Evolutionary conservation across 2,888 invertebrate genomes (phyloP), one percentile per base, ranked within the genome.

Genomic region (Imbricaverruca yamaguchii): DNA sequence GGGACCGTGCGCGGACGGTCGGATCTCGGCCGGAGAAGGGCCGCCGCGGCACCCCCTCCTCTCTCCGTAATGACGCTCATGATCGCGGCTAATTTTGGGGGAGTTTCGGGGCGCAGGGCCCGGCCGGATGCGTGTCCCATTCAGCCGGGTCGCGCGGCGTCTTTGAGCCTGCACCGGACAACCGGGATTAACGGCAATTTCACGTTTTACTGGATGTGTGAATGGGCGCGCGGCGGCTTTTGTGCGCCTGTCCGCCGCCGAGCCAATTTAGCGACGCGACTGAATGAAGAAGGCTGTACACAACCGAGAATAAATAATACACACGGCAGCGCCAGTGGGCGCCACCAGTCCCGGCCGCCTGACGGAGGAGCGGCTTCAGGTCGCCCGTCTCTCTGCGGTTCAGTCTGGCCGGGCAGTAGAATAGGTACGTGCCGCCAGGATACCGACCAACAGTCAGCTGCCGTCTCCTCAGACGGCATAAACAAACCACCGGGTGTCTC

Each of bases 191-290:
- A 55, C 53, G 74, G 74, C 74, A 18, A 74, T 74, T 74, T 74
- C 74, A 74, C 74, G 74, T 74, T 74, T 74, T 74, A 74, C 74
- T 53, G 23, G 74, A 53, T 9, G 74, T 74, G 74, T 74, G 74
- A 74, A 74, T 74, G 74, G 21, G 74, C 74, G 74, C 21, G 10
- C 10, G 67, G 55, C 69, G 6, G 13, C 74, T 74, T 21, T 74
- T 74, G 53, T 74, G 21, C 13, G 74, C 53, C 12, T 9, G 55
- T 53, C 74, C 21, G 74, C 21, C 74, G 21, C 21, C 55, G 53
- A 55, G 74, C 23, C 53, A 74, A 74, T 74, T 74, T 53, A 1
- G 15, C 74, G 55, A 23, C 53, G 3, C 55, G 21, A 23, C 74
- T 55, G 53, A 15, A 13, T 11, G 55, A 55, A 55, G 23, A 53